A percentile compares a stretch with the other conserved stretches of the same genome.
Evolutionary conservation across 2,113 vertebrate genomes (phyloP).

Genomic region (Myiozetetes cayanensis): DNA sequence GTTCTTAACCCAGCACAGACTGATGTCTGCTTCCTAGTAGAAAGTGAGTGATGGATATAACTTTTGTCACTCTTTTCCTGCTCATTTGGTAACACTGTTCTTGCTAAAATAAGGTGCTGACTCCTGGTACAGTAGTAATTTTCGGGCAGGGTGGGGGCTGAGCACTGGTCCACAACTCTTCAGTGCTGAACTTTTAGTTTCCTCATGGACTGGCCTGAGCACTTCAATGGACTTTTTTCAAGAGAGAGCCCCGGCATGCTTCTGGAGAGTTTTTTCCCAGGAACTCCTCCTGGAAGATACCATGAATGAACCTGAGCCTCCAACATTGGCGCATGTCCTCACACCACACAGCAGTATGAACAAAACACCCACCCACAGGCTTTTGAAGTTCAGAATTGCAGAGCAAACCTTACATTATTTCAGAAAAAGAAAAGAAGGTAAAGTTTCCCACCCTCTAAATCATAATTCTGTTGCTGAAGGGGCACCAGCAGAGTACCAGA

Average conservation of each 20-base stretch:
- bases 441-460: neutral
- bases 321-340: accelerated
- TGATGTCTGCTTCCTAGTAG: neutral
- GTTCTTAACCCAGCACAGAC: too few species aligned
- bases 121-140: neutral
- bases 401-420: neutral
- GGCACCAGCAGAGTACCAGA: neutral
- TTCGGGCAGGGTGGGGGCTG: neutral
- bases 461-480: neutral
- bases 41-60: neutral
- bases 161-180: neutral
- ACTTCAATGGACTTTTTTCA: neutral
- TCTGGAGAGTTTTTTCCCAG: neutral
- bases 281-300: neutral
- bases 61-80: neutral
- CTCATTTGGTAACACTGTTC: neutral
- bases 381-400: neutral
- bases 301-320: neutral
- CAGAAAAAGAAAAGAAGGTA: neutral
- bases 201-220: neutral
- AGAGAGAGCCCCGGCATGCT: neutral
- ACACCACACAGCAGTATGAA: neutral
- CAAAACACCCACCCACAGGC: neutral
- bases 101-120: neutral
- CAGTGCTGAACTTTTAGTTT: neutral